These are phyloP conservation scores for Corythaixoides concolor DNA, from an alignment of 2,113 vertebrate genomes.

Conservation along the genomic window DNA sequence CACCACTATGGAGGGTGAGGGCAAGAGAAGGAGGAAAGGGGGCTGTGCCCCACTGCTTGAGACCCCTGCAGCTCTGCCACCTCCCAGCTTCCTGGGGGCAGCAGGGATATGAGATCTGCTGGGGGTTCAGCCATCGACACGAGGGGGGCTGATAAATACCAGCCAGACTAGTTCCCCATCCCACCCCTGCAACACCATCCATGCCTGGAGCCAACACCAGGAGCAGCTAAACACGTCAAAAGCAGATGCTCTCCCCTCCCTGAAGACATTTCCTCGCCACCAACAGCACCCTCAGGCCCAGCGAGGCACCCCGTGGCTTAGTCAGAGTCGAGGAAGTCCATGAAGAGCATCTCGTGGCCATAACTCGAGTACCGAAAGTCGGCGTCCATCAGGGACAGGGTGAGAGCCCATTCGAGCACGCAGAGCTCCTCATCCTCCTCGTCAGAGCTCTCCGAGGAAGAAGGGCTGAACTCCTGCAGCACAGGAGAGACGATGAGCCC, in stretches of 20 bases:
- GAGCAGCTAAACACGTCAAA: neutral
- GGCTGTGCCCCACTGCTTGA: neutral
- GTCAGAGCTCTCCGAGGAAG: slow-evolving; percentile 54
- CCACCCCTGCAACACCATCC: neutral
- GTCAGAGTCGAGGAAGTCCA: neutral
- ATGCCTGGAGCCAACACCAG: fast-evolving
- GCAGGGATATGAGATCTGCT: neutral
- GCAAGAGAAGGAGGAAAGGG: neutral
- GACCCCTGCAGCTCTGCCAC: neutral
- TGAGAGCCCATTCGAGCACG: slow-evolving; percentile 67
- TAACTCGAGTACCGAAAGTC: neutral
- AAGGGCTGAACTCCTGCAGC: neutral
- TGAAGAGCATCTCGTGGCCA: fast-evolving
- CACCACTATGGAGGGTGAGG: fast-evolving
- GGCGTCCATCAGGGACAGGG: slow-evolving; percentile 50
- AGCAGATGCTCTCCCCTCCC: neutral
- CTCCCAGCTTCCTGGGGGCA: neutral
- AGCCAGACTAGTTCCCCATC: neutral
- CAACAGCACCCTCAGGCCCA: neutral
- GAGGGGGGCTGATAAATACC: neutral
- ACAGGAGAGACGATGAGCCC: neutral
- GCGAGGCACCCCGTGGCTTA: neutral
- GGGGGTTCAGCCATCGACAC: neutral
- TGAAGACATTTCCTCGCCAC: neutral
- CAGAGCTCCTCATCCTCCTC: slow-evolving; percentile 50